phyloP scores from a whole-genome alignment of 1,140 invertebrate species.

The Bicyclus anynana region DNA sequence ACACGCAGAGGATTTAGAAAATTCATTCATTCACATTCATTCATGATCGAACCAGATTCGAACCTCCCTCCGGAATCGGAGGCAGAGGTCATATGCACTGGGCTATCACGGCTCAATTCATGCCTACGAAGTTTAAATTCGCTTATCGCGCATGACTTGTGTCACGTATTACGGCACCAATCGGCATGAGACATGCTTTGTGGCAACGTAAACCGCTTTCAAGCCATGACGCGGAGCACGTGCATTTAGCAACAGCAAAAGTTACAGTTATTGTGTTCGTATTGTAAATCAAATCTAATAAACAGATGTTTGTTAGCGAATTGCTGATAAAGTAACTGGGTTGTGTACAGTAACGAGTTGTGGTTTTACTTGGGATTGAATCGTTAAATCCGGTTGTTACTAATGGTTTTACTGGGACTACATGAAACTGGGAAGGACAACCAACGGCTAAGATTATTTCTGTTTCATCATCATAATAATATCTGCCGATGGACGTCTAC shows the following conservation, averaged over 20 bases:
- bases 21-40: too few relatives aligned
- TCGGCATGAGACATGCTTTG: constrained; percentile 27
- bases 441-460: too few relatives aligned
- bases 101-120: too few relatives aligned
- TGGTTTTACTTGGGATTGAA: neutral
- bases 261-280: neutral
- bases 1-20: too few relatives aligned
- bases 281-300: neutral
- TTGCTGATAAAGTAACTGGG: neutral
- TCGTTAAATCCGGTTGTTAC: neutral
- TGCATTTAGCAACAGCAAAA: constrained; percentile 5
- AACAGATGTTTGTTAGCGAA: neutral
- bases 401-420: neutral
- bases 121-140: neutral
- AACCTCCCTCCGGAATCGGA: too few relatives aligned
- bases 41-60: too few relatives aligned
- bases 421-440: too few relatives aligned
- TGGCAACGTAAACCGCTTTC: constrained; percentile 35
- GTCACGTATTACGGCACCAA: constrained; percentile 5
- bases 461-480: too few relatives aligned
- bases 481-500: too few relatives aligned
- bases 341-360: neutral
- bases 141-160: constrained; percentile 8
- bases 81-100: too few relatives aligned
- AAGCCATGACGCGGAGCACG: constrained; percentile 25